phyloP scores from a whole-genome alignment of 2,797 vertebrate species.

The Phaenicophaeus curvirostris region DNA sequence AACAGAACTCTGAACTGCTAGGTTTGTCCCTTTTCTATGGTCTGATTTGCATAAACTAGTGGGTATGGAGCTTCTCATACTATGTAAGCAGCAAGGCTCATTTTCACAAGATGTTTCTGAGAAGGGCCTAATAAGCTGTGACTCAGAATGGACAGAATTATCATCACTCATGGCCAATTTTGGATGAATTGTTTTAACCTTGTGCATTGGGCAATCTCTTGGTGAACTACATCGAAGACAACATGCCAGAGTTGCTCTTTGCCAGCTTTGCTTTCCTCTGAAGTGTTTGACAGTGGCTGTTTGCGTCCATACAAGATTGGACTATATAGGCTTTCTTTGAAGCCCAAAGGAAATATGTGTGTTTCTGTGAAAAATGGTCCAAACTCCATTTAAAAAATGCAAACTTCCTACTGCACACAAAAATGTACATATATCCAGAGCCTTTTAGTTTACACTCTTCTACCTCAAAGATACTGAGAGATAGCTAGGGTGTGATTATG shows the following conservation, averaged over 20 bases:
- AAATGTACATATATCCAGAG: not conserved
- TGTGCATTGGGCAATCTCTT: not conserved
- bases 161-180: not conserved
- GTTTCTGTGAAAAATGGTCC: not conserved
- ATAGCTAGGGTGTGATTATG: not conserved
- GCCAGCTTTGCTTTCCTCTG: not conserved
- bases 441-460: not conserved
- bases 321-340: not conserved
- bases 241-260: not conserved
- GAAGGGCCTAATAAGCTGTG: not conserved
- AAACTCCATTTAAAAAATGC: not conserved
- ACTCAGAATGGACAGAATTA: not conserved
- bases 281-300: not conserved
- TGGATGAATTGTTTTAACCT: not conserved
- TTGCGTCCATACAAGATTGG: not conserved
- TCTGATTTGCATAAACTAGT: not conserved
- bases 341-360: not conserved
- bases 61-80: not conserved
- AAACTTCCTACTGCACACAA: fast-evolving
- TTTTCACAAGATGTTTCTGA: not conserved
- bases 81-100: not conserved
- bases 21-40: not conserved
- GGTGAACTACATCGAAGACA: not conserved
- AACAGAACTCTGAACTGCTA: not conserved
- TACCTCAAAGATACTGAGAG: not conserved